Evolutionary conservation across 2,888 invertebrate genomes (phyloP).

Genomic region (Chymomyza procnemis): DNA sequence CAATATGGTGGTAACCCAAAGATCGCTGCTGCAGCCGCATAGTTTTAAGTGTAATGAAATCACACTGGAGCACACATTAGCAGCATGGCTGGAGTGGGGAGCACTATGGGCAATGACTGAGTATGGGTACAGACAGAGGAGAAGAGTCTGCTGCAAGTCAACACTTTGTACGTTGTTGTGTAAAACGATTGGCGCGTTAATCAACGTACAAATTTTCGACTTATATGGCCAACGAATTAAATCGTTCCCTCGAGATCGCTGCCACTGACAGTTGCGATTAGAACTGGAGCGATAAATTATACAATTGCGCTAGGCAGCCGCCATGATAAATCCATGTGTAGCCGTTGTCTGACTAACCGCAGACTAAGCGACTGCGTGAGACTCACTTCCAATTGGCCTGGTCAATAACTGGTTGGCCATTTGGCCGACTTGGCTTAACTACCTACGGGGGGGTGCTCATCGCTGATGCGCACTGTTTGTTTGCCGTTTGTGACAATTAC

Average conservation of each 20-base stretch:
- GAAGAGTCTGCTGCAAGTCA: slow-evolving; percentile 32
- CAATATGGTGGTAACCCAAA: slow-evolving; percentile 7
- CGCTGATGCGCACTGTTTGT: slow-evolving; percentile 29
- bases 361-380: slow-evolving; percentile 23
- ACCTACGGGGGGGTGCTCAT: slow-evolving; percentile 38
- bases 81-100: background rate
- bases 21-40: slow-evolving; percentile 36
- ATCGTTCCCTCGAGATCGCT: slow-evolving; percentile 76
- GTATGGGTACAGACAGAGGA: background rate
- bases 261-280: slow-evolving; percentile 73
- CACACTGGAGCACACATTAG: slow-evolving; percentile 42
- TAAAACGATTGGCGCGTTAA: slow-evolving; percentile 75
- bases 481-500: slow-evolving; percentile 61
- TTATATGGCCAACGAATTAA: slow-evolving; percentile 75
- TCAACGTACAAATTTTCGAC: slow-evolving; percentile 75
- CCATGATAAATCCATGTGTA: background rate
- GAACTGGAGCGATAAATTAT: slow-evolving; percentile 74
- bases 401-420: slow-evolving; percentile 17
- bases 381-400: slow-evolving; percentile 43
- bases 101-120: too few species aligned
- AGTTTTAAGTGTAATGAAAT: slow-evolving; percentile 66
- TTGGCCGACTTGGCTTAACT: background rate
- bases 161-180: slow-evolving; percentile 65
- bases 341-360: background rate
- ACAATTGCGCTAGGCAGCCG: slow-evolving; percentile 59